phyloP scores from a whole-genome alignment of 1,140 invertebrate genomes.

The Pseudomyrmex cubaensis region DNA sequence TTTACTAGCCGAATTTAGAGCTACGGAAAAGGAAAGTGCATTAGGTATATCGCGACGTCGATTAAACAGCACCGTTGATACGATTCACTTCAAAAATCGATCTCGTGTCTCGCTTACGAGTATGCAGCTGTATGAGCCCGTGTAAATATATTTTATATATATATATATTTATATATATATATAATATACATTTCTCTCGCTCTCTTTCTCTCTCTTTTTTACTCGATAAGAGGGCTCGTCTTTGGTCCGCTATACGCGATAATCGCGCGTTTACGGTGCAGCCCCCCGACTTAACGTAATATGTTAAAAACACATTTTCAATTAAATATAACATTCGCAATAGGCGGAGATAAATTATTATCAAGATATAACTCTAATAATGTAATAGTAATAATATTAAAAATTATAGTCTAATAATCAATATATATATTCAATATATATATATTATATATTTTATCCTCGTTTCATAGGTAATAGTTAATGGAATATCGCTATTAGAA shows the following conservation, averaged over 20 bases:
- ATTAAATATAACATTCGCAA: constrained; percentile 78
- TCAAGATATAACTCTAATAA: constrained; percentile 73
- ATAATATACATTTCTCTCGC: constrained; percentile 47
- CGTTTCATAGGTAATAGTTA: constrained; percentile 50
- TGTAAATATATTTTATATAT: constrained; percentile 50
- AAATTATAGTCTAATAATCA: constrained; percentile 70
- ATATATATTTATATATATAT: constrained; percentile 52
- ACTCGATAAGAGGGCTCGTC: constrained; percentile 75
- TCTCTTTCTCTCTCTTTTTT: too few relatives aligned
- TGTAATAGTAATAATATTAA: constrained; percentile 72
- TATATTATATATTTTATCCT: constrained; percentile 9
- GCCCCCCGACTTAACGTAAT: constrained; percentile 73
- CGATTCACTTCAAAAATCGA: constrained; percentile 42
- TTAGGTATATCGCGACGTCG: constrained; percentile 42
- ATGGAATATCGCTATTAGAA: constrained; percentile 70
- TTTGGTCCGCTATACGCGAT: constrained; percentile 81
- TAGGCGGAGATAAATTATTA: constrained; percentile 76
- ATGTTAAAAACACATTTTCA: constrained; percentile 74
- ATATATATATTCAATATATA: constrained; percentile 7
- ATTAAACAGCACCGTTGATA: constrained; percentile 40
- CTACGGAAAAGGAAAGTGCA: constrained; percentile 65
- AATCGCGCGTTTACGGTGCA: constrained; percentile 73
- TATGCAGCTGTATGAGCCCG: constrained; percentile 71
- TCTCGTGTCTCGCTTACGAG: constrained; percentile 64
- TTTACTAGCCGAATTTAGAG: constrained; percentile 57